phyloP scores from a whole-genome alignment of 1,140 invertebrate species.

The Babylonia areolata region DNA sequence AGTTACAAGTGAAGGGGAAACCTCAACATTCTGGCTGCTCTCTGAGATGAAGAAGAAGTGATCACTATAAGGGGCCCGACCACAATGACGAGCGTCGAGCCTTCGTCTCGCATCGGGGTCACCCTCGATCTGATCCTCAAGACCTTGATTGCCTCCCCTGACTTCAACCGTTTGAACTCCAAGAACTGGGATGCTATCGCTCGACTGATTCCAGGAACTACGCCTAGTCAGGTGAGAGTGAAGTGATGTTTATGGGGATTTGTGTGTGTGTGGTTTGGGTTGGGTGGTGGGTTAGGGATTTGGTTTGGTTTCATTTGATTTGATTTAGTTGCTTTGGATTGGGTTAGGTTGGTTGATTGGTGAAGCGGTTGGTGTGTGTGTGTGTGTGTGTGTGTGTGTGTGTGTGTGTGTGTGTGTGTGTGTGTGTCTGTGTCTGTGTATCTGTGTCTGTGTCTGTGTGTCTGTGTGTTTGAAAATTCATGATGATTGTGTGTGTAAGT shows the following conservation, averaged over 20 bases:
- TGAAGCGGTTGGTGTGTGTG: not conserved
- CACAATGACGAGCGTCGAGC: conserved; percentile 55
- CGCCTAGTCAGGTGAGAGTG: conserved; percentile 57
- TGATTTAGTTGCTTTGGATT: not conserved
- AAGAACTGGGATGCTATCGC: conserved; percentile 75
- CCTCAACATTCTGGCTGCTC: no score
- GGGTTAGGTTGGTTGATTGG: not conserved
- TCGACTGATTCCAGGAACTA: conserved; percentile 70
- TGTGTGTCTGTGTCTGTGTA: not conserved
- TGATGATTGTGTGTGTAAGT: conserved; percentile 1
- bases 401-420: conserved; percentile 9
- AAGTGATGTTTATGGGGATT: not conserved
- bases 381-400: conserved; percentile 16
- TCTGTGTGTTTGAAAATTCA: not conserved
- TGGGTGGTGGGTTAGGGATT: not conserved
- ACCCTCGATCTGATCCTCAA: conserved; percentile 72
- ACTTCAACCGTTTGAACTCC: conserved; percentile 64
- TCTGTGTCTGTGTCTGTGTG: not conserved
- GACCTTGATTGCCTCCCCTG: conserved; percentile 66
- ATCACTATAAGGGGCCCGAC: no score
- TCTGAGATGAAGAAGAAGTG: no score
- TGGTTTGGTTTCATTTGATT: not conserved
- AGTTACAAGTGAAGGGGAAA: no score
- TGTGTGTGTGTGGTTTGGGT: not conserved
- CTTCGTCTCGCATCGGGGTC: conserved; percentile 55